These are phyloP conservation scores for Hydrotaea diabolus DNA, from an alignment of 2,888 invertebrate species.

Conservation along the genomic window DNA sequence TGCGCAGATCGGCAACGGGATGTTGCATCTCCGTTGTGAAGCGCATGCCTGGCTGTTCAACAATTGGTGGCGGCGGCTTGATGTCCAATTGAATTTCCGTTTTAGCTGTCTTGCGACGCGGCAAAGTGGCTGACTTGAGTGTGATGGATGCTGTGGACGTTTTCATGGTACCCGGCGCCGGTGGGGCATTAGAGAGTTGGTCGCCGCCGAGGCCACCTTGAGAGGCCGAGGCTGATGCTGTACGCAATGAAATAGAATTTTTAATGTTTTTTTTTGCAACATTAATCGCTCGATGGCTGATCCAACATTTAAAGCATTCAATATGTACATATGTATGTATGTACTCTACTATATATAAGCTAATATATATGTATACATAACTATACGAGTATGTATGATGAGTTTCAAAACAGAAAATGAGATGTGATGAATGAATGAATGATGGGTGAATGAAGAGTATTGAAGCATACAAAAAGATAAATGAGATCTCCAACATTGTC, in stretches of 20 bases:
- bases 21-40: conserved; percentile 85
- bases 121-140: conserved; percentile 85
- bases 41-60: conserved; percentile 80
- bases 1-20: conserved; percentile 81
- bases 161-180: conserved; percentile 79
- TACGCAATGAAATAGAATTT: conserved; percentile 8
- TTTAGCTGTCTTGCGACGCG: conserved; percentile 85
- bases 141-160: conserved; percentile 85
- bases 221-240: conserved; percentile 33
- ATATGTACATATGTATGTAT: conserved; percentile 7
- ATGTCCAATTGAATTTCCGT: conserved; percentile 85
- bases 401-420: conserved; percentile 1
- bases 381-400: background rate
- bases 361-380: no score
- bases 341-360: background rate
- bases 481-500: conserved; percentile 12
- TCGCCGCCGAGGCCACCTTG: conserved; percentile 27
- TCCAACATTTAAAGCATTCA: conserved; percentile 25
- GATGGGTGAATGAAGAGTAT: background rate
- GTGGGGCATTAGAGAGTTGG: conserved; percentile 10
- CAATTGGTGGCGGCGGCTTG: conserved; percentile 77
- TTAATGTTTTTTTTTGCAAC: background rate
- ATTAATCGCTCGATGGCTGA: conserved; percentile 4
- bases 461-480: conserved; percentile 7
- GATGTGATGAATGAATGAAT: background rate